phyloP scores from a whole-genome alignment of 92 coral and sea anemone genomes.

The Isaurus tuberculatus region DNA sequence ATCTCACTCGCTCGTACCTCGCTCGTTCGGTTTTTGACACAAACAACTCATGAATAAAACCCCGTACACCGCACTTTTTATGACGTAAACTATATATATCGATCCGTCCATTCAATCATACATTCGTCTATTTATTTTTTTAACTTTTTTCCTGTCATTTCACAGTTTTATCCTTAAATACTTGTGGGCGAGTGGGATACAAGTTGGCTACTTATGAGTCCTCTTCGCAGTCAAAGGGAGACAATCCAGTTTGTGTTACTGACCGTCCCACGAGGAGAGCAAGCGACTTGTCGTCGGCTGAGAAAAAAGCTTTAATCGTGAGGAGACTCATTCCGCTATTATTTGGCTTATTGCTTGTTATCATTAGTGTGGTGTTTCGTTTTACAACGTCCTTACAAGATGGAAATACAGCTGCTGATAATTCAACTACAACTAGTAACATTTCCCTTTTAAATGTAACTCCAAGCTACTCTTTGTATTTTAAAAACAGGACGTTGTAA shows the following conservation, averaged over 20 bases:
- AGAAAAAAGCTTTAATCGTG: slow-evolving; percentile 25
- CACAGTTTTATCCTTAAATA: background rate
- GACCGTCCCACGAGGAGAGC: background rate
- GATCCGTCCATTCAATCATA: background rate
- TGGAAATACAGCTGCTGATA: background rate
- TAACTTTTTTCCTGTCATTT: background rate
- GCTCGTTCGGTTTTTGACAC: too few relatives aligned
- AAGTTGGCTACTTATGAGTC: slow-evolving; percentile 28
- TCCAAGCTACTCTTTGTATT: slow-evolving; percentile 8
- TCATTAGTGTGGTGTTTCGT: slow-evolving; percentile 10
- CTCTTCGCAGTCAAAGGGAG: background rate
- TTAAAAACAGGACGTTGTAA: background rate
- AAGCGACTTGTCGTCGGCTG: slow-evolving; percentile 1
- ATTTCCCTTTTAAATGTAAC: slow-evolving; percentile 2
- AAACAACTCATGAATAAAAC: too few relatives aligned
- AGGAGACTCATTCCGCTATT: slow-evolving; percentile 20
- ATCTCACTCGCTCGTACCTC: too few relatives aligned
- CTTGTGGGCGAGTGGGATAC: slow-evolving; percentile 15
- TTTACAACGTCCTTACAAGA: background rate
- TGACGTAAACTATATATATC: too few relatives aligned
- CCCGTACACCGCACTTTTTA: too few relatives aligned
- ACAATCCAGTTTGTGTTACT: background rate
- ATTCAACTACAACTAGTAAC: background rate
- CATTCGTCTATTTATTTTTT: background rate
- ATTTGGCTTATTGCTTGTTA: slow-evolving; percentile 5